These are phyloP conservation scores for Brachionus plicatilis DNA, from an alignment of 1,140 invertebrate genomes.

Conservation along the genomic window DNA sequence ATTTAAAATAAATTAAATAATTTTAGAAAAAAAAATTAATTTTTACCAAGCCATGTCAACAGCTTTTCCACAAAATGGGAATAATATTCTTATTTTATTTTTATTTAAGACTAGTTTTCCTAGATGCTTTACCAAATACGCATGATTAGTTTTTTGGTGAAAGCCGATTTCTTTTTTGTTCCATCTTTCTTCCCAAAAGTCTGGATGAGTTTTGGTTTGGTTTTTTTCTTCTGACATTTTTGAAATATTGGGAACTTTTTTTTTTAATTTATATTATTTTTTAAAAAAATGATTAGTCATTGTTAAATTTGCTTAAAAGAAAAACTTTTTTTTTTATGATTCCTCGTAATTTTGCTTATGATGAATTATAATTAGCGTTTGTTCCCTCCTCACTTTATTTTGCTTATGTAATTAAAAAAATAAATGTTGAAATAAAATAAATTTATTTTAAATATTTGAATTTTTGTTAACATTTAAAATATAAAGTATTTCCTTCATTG, in stretches of 20 bases:
- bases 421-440: background rate
- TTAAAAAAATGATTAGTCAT: background rate
- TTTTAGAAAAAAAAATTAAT: background rate
- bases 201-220: background rate
- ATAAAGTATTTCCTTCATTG: background rate
- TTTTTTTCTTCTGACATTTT: background rate
- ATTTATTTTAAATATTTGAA: background rate
- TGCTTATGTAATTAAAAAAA: background rate
- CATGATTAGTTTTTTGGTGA: background rate
- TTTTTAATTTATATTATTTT: background rate
- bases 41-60: background rate
- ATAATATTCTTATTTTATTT: background rate
- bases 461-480: background rate
- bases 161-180: background rate
- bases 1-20: background rate
- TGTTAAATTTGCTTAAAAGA: background rate
- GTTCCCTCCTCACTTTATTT: background rate
- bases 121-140: background rate
- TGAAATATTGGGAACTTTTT: no score
- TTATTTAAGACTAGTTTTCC: background rate
- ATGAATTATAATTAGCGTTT: background rate
- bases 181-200: conserved; percentile 15
- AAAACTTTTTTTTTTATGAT: background rate
- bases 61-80: background rate
- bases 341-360: background rate